phyloP scores from a whole-genome alignment of 2,888 invertebrate genomes.

The Sussaba pulchella region DNA sequence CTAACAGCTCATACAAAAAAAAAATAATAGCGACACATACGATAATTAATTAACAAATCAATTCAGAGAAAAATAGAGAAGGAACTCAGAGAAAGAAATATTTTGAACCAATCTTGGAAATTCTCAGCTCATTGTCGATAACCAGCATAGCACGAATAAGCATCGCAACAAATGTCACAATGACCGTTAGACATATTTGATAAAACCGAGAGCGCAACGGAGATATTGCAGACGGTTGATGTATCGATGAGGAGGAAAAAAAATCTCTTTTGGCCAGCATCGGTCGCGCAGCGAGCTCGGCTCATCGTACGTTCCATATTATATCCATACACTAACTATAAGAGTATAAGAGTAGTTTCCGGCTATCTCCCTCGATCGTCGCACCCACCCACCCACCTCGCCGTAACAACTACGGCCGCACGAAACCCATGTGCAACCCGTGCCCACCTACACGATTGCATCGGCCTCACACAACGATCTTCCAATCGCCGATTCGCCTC shows the following conservation, averaged over 20 bases:
- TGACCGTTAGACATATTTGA: not conserved
- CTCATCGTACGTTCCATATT: constrained; percentile 62
- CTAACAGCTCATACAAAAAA: no score
- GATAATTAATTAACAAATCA: no score
- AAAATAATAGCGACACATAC: no score
- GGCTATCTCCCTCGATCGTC: constrained; percentile 80
- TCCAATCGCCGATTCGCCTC: not conserved
- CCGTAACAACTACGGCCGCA: constrained; percentile 65
- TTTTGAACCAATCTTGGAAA: not conserved
- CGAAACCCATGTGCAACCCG: constrained; percentile 57
- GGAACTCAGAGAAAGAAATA: not conserved
- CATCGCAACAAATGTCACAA: constrained; percentile 17
- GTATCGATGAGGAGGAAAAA: constrained; percentile 31
- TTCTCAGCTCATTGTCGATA: not conserved
- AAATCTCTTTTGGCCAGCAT: constrained; percentile 58
- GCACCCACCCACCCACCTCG: constrained; percentile 74
- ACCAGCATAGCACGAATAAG: not conserved
- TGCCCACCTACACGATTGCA: constrained; percentile 54
- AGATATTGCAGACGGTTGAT: constrained; percentile 20
- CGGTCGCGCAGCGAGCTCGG: constrained; percentile 66
- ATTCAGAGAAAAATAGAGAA: no score
- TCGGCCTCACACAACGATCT: not conserved
- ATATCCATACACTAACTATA: constrained; percentile 64
- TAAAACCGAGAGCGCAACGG: no score
- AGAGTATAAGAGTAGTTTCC: constrained; percentile 79